phyloP scores from a whole-genome alignment of 2,113 vertebrate species.

The Hippocampus zosterae region DNA sequence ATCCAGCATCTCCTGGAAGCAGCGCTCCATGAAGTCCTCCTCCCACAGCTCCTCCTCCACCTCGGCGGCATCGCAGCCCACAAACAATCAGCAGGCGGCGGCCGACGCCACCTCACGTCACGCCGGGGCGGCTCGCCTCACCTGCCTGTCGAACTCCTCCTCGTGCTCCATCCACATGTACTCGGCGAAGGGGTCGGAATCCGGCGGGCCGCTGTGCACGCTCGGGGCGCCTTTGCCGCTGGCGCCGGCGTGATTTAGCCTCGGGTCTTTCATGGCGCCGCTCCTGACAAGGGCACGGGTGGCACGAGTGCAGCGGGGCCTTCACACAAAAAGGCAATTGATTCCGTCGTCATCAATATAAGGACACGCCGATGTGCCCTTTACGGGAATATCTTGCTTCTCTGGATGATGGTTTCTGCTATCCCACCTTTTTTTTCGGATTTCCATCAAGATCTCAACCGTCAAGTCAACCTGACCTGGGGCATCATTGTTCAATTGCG shows the following conservation, averaged over 20 bases:
- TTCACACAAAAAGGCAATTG: no score
- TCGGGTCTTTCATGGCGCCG: conserved; percentile 83
- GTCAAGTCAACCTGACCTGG: no score
- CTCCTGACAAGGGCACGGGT: neutral
- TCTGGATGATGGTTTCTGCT: no score
- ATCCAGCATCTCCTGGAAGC: conserved; percentile 92
- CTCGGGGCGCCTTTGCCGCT: conserved; percentile 76
- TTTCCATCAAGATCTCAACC: no score
- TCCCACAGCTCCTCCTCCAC: conserved; percentile 93
- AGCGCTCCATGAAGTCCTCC: conserved; percentile 91
- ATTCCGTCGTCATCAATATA: no score
- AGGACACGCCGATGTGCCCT: no score
- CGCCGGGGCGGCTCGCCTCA: conserved; percentile 26
- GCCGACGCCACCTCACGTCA: neutral
- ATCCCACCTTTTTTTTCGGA: no score
- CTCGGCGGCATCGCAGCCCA: conserved; percentile 44
- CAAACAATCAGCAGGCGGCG: neutral
- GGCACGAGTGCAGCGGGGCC: neutral
- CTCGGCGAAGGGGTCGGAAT: conserved; percentile 86
- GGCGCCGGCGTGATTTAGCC: conserved; percentile 76
- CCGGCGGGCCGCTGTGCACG: conserved; percentile 70
- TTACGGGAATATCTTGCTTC: no score
- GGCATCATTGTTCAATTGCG: no score
- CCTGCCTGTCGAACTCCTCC: conserved; percentile 91
- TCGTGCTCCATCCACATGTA: conserved; percentile 98